These are phyloP conservation scores for Cyclophora albipunctata DNA, from an alignment of 2,888 invertebrate genomes.

Conservation along the genomic window DNA sequence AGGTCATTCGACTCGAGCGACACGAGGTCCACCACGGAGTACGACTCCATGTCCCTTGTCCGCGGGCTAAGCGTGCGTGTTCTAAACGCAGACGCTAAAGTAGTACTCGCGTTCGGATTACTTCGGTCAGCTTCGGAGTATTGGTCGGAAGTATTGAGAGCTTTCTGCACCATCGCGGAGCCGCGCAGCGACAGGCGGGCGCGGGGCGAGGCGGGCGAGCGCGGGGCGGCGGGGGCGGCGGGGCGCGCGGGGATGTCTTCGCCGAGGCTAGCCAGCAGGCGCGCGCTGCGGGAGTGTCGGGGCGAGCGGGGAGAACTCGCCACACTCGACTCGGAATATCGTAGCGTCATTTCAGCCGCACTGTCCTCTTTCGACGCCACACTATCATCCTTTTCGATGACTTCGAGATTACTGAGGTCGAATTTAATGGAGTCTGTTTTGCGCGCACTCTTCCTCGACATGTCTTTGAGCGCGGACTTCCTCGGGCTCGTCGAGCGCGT, in stretches of 20 bases:
- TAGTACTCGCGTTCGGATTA: constrained; percentile 19
- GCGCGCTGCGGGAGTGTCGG: constrained; percentile 34
- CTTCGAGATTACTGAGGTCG: constrained; percentile 55
- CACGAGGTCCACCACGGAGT: constrained; percentile 58
- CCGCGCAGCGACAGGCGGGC: constrained; percentile 32
- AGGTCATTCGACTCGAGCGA: constrained; percentile 41
- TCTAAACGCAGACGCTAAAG: constrained; percentile 19
- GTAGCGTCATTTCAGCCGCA: constrained; percentile 35
- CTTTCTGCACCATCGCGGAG: constrained; percentile 33
- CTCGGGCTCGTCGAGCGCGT: constrained; percentile 31
- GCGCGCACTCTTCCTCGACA: constrained; percentile 31
- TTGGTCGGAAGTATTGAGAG: constrained; percentile 19
- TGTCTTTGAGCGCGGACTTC: constrained; percentile 56
- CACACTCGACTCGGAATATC: constrained; percentile 34
- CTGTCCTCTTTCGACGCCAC: constrained; percentile 16
- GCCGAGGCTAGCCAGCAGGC: constrained; percentile 36
- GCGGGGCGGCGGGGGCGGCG: constrained; percentile 13
- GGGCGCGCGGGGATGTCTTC: constrained; percentile 3
- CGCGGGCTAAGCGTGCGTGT: constrained; percentile 34
- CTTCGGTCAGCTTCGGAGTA: constrained; percentile 10
- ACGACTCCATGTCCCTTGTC: constrained; percentile 36
- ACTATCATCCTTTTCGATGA: constrained; percentile 19
- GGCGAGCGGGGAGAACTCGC: constrained; percentile 23
- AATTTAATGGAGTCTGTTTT: constrained; percentile 62
- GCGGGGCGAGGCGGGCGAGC: constrained; percentile 22